These are phyloP conservation scores for Drosophila colorata DNA, from an alignment of 2,888 invertebrate species.

Conservation along the genomic window DNA sequence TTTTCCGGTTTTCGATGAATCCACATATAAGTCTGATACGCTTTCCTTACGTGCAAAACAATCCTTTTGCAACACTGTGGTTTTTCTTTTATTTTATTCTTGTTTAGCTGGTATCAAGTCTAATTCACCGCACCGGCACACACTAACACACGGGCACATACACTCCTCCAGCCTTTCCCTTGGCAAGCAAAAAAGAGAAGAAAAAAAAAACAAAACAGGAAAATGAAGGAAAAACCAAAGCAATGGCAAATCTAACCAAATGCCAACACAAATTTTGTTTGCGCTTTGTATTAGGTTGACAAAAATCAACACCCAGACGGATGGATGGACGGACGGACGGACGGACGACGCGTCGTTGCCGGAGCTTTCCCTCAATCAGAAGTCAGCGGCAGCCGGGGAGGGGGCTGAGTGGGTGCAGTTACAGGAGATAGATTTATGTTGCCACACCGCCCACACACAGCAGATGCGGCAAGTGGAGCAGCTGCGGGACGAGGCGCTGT, in stretches of 20 bases:
- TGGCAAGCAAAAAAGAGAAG: constrained; percentile 4
- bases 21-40: neutral
- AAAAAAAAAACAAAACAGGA: neutral
- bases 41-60: constrained; percentile 4
- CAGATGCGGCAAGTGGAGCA: neutral
- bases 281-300: constrained; percentile 77
- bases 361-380: constrained; percentile 51
- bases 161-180: constrained; percentile 4
- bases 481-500: neutral
- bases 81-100: constrained; percentile 1
- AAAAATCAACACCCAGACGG: constrained; percentile 71
- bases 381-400: constrained; percentile 24
- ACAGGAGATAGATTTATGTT: constrained; percentile 63
- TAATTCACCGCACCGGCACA: constrained; percentile 21
- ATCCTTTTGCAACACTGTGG: constrained; percentile 19
- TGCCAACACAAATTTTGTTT: constrained; percentile 78
- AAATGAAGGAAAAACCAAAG: constrained; percentile 27
- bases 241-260: constrained; percentile 71
- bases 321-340: neutral
- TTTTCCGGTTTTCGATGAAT: constrained; percentile 2
- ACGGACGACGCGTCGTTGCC: constrained; percentile 7
- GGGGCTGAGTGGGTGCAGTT: constrained; percentile 7
- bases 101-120: constrained; percentile 27
- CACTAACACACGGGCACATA: constrained; percentile 14
- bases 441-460: constrained; percentile 45